A percentile compares a stretch with the other conserved stretches of the same genome.
Evolutionary conservation across 1,140 invertebrate species (phyloP).

Genomic region (Aphelenchoides besseyi): DNA sequence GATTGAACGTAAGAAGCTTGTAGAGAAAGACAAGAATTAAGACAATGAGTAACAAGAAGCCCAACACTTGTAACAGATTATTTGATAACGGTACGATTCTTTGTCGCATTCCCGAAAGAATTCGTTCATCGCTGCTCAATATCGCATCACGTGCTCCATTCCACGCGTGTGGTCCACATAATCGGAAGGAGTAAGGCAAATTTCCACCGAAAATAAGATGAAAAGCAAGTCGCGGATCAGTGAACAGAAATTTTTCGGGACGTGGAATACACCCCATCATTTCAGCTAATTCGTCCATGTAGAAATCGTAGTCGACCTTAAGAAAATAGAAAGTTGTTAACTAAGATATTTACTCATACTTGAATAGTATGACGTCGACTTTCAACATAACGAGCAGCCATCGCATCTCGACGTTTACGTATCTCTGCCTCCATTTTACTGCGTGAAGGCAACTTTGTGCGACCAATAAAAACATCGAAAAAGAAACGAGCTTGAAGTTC

Average conservation of each 20-base stretch:
- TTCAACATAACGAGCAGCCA: slow-evolving; percentile 37
- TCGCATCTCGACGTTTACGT: neutral
- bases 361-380: slow-evolving; percentile 45
- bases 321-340: slow-evolving; percentile 29
- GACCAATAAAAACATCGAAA: slow-evolving; percentile 38
- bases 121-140: slow-evolving; percentile 12
- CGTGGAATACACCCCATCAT: slow-evolving; percentile 26
- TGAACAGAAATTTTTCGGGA: slow-evolving; percentile 14
- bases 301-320: slow-evolving; percentile 44
- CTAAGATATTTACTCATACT: slow-evolving; percentile 18
- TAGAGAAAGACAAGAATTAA: neutral
- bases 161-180: slow-evolving; percentile 36
- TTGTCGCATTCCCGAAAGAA: slow-evolving; percentile 15
- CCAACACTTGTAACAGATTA: neutral
- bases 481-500: slow-evolving; percentile 65
- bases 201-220: slow-evolving; percentile 46
- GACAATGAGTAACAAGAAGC: neutral
- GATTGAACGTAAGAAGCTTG: neutral
- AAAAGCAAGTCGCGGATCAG: slow-evolving; percentile 37
- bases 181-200: slow-evolving; percentile 39
- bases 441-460: slow-evolving; percentile 20
- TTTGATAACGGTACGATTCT: neutral
- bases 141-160: slow-evolving; percentile 38
- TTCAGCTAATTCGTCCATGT: slow-evolving; percentile 50
- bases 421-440: slow-evolving; percentile 29